phyloP scores from a whole-genome alignment of 2,797 vertebrate genomes.

The Anguilla obscura region DNA sequence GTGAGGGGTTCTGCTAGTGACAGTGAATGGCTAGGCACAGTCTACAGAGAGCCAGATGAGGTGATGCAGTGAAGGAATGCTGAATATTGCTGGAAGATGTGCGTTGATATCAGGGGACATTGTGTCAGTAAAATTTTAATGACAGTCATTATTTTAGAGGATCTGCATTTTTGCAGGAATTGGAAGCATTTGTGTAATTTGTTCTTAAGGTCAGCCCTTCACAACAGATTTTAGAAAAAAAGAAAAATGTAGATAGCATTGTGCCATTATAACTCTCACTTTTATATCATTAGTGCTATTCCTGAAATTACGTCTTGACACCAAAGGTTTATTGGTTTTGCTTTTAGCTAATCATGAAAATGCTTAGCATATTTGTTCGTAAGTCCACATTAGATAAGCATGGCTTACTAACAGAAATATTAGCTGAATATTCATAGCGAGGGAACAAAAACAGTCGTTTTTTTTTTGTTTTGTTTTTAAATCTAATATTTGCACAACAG shows the following conservation, averaged over 20 bases:
- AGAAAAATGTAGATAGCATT: neutral
- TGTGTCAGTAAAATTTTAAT: neutral
- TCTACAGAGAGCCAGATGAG: neutral
- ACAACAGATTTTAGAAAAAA: neutral
- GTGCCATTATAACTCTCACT: neutral
- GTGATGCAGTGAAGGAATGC: neutral
- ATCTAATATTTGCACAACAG: conserved; percentile 9
- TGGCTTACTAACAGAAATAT: neutral
- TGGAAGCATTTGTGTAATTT: neutral
- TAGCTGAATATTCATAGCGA: neutral
- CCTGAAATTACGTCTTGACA: neutral
- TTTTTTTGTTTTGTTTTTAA: neutral
- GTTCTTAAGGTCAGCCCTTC: neutral
- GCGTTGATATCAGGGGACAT: neutral
- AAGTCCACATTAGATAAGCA: neutral
- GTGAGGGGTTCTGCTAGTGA: neutral
- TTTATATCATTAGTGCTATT: neutral
- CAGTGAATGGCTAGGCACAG: neutral
- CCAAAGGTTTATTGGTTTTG: neutral
- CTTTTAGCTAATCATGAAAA: neutral
- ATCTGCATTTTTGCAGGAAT: neutral
- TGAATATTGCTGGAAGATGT: neutral
- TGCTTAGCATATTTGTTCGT: neutral
- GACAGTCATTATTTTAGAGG: neutral
- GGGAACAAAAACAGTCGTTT: neutral